Evolutionary conservation across 53 echinoderm and acorn worm species (phyloP).

Genomic region (Apostichopus leukothele): DNA sequence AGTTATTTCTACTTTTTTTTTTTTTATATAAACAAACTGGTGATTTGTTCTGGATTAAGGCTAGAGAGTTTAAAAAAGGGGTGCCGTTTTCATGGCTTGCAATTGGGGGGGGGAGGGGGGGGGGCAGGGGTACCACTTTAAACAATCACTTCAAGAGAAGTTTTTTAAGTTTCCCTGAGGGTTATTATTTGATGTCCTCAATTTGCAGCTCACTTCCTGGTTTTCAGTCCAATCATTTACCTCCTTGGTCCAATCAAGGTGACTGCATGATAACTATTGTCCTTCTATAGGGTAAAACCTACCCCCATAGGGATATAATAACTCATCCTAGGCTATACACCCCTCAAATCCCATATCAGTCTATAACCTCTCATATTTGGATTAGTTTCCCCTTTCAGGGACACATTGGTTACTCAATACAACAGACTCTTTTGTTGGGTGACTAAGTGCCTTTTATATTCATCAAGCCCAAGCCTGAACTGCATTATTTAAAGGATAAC

Average conservation of each 20-base stretch:
- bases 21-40: too few species aligned
- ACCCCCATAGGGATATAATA: not conserved
- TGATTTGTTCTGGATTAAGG: too few species aligned
- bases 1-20: too few species aligned
- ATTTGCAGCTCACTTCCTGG: constrained; percentile 23
- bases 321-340: not conserved
- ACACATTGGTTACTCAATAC: constrained; percentile 27
- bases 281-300: not conserved
- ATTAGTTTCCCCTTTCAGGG: constrained; percentile 21
- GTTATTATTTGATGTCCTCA: not conserved
- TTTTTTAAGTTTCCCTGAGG: not conserved
- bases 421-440: constrained; percentile 27
- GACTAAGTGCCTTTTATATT: constrained; percentile 29
- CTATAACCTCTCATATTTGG: constrained; percentile 20
- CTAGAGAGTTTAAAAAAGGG: too few species aligned
- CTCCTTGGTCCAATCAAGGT: not conserved
- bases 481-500: not conserved
- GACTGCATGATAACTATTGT: not conserved
- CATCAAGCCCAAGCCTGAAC: constrained; percentile 4
- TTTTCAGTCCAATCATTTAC: not conserved
- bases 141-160: not conserved
- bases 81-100: too few species aligned
- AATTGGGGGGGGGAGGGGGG: too few species aligned
- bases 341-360: constrained; percentile 25
- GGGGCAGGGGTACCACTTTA: not conserved